Evolutionary conservation across 2,888 invertebrate genomes (phyloP), one percentile per base, ranked within the genome.

Genomic region (Acronicta leporina): DNA sequence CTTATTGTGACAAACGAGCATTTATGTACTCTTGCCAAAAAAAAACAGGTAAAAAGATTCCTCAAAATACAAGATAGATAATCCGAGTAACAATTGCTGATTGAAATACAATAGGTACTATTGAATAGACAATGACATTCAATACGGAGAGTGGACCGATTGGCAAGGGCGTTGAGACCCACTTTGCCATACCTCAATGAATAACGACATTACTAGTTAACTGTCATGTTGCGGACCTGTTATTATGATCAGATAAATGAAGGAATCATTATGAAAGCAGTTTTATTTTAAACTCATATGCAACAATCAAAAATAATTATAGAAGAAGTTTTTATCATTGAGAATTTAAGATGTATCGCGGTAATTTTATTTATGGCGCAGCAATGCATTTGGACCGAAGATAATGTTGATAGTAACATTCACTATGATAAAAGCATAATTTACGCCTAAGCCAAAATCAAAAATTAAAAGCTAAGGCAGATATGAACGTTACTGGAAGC

Each of bases 51-150:
- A 73, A 66, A 69, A 66, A 41, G 4, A 61, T 60, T 69, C 50
- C 58, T 61, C 50, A 40, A 55, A 55, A 57, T 51, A 67, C 53
- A 40, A 50, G 54, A 45, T 44, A 51, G 60, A 66, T 70, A 61
- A 71, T 54, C 55, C 15, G 33, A 57, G 50, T 48, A 65, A 71
- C 66, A 61, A 62, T 63, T 69, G 67, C 55, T 71, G 78, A 81
- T 82, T 81, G 77, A 66, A 76, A 81, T 64, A 84, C 79, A 79
- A 81, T 72, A 71, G 68, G 73, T 77, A 77, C 75, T 79, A 80
- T 81, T 79, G 75, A 81, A 84, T 81, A 79, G 80, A 83, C 81
- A 85, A 85, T 85, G 82, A 80, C 80, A 86, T 84, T 86, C 82
- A 80, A 82, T 81, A 81, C 68, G 65, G 73, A 75, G 76, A 81